Evolutionary conservation across 2,797 vertebrate species (phyloP), one percentile per base, ranked within the genome.

Genomic region (Pangasius sanitwongsei): DNA sequence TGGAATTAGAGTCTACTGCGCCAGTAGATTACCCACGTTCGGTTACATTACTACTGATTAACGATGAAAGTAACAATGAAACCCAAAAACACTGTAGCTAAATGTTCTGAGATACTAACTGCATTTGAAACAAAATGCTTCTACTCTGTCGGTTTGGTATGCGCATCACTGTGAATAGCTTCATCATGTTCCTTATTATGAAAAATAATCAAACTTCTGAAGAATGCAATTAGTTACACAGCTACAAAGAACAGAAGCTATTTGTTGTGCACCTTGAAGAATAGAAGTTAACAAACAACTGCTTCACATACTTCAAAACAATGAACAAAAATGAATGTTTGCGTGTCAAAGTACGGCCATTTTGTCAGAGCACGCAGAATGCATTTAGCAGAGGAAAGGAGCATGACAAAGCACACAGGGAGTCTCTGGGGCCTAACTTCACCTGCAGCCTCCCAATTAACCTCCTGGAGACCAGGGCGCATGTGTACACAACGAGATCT

Each of bases 361-460:
- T 61, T 82, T n/a, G 2, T 34, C n/a, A 55, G 16, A 83, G 41
- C 48, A 55, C 3, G 18, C 83, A 50, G 28, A 48, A 67, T 25
- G 57, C 44, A 37, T 20, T 83, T 23, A 44, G 81, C 12, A 15
- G 18, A 77, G 87, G 18, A 67, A 69, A 77, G 87, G 48, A 70
- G 84, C 77, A 88, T 88, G 91, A 90, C 88, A 86, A 87, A 89
- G 88, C 77, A 89, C 20, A 69, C 87, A 85, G 87, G 72, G 80
- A 65, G 82, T 74, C 65, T 86, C 81, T 65, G 55, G 87, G 23
- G 86, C 20, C 59, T n/a, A 87, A 82, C 87, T 89, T 92, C 91
- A 93, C 61, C 92, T 92, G 92, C 91, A 89, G 91, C 86, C 81
- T 83, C 70, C 92, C 92, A 90, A 95, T 94, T 94, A 94, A 90